Percentiles rank a stretch among this genome's conserved stretches.
These are phyloP conservation scores for Bombycilla garrulus DNA, from an alignment of 2,113 vertebrate genomes.

Conservation along the genomic window DNA sequence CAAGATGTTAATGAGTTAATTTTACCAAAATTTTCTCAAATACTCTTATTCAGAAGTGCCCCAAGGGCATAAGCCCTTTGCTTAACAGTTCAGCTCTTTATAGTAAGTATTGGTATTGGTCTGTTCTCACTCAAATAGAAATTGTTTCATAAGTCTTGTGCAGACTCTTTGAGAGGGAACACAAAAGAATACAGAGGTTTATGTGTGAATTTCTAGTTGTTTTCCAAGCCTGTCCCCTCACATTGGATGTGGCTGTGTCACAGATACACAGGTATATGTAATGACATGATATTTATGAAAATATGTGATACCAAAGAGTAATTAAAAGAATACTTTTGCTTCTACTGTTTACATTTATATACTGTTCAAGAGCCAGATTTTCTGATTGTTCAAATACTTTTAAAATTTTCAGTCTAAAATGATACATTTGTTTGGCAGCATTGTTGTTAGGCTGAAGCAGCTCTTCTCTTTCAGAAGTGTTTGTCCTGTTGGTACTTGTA, in stretches of 20 bases:
- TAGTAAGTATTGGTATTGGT: neutral
- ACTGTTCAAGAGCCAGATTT: neutral
- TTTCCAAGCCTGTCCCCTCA: neutral
- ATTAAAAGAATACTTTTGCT: neutral
- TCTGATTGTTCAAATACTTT: neutral
- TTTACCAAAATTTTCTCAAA: neutral
- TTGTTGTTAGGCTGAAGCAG: neutral
- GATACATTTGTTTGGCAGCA: rapidly evolving
- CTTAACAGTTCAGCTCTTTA: neutral
- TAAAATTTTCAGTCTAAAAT: neutral
- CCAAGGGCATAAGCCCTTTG: neutral
- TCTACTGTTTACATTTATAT: neutral
- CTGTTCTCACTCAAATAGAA: neutral
- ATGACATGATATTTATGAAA: neutral
- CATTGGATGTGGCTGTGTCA: neutral
- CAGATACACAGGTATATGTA: neutral
- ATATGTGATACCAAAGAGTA: neutral
- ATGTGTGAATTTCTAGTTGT: neutral
- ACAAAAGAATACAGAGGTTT: neutral
- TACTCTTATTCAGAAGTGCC: neutral
- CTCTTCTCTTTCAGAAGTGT: neutral
- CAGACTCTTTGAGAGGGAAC: neutral
- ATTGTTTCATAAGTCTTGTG: neutral
- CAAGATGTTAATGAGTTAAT: neutral
- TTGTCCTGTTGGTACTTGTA: neutral